A percentile compares a stretch with the other conserved stretches of the same genome.
These are phyloP conservation scores for Acrocyrtus sp. DNA, from an alignment of 2,888 invertebrate genomes.

Conservation along the genomic window DNA sequence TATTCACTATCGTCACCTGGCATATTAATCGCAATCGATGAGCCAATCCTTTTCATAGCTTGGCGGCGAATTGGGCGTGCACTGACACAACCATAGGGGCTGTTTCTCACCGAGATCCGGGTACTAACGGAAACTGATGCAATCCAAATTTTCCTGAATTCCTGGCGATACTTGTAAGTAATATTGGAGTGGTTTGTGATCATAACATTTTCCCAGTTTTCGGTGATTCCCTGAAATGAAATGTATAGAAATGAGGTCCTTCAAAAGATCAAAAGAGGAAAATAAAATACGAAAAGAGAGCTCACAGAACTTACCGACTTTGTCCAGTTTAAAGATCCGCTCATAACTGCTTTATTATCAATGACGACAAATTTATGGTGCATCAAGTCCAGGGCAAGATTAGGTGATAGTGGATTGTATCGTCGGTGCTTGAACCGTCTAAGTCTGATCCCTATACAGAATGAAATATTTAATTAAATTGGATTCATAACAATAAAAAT, in stretches of 20 bases:
- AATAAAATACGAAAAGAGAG: not conserved
- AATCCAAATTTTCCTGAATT: slow-evolving; percentile 43
- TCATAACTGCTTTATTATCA: slow-evolving; percentile 20
- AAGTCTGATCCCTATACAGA: slow-evolving; percentile 20
- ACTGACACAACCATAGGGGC: too few species aligned
- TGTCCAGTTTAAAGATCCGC: slow-evolving; percentile 52
- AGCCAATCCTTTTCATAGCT: too few species aligned
- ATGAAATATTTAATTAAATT: not conserved
- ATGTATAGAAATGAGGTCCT: not conserved
- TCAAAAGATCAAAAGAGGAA: not conserved
- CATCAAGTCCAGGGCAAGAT: slow-evolving; percentile 26
- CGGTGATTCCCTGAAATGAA: slow-evolving; percentile 29
- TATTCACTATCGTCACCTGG: too few species aligned
- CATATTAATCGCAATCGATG: too few species aligned
- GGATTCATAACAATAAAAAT: too few species aligned
- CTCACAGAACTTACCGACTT: slow-evolving; percentile 6
- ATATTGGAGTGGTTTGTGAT: slow-evolving; percentile 25
- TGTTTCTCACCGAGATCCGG: too few species aligned
- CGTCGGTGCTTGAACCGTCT: slow-evolving; percentile 15
- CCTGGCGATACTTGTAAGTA: slow-evolving; percentile 1
- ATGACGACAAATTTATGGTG: slow-evolving; percentile 50
- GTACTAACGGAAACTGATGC: too few species aligned
- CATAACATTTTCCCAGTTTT: slow-evolving; percentile 43
- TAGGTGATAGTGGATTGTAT: not conserved
- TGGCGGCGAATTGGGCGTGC: too few species aligned